Percentiles rank a stretch among this genome's conserved stretches.
phyloP scores from a whole-genome alignment of 2,888 invertebrate species.

The Eilema sororculum region DNA sequence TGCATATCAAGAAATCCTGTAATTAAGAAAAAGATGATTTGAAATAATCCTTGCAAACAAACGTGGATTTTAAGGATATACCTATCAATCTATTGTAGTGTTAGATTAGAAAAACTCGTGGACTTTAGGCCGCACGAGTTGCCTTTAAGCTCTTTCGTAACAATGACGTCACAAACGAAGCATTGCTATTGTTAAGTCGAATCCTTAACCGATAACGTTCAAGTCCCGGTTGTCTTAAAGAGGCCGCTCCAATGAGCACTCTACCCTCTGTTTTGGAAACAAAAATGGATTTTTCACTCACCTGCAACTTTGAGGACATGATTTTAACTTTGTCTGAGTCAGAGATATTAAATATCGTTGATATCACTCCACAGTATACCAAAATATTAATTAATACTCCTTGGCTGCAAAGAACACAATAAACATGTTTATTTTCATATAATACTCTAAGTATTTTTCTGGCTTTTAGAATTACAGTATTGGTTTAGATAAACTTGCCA shows the following conservation, averaged over 20 bases:
- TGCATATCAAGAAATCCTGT: slow-evolving; percentile 97
- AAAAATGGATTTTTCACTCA: slow-evolving; percentile 60
- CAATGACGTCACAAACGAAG: too few relatives aligned
- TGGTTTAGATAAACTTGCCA: not conserved
- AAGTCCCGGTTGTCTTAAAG: too few relatives aligned
- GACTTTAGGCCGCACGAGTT: too few relatives aligned
- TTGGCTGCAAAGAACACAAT: slow-evolving; percentile 89
- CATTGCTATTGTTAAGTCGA: too few relatives aligned
- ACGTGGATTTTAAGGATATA: not conserved
- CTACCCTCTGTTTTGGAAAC: not conserved
- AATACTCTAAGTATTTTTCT: not conserved
- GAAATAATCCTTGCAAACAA: not conserved
- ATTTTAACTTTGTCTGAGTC: slow-evolving; percentile 90
- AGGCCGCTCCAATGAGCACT: too few relatives aligned
- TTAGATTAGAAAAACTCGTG: too few relatives aligned
- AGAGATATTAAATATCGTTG: slow-evolving; percentile 90
- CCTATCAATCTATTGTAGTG: too few relatives aligned
- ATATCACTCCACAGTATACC: slow-evolving; percentile 94
- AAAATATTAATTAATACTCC: slow-evolving; percentile 95
- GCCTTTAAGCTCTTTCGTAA: too few relatives aligned
- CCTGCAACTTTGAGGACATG: slow-evolving; percentile 94
- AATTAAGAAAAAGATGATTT: slow-evolving; percentile 50
- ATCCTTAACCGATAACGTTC: too few relatives aligned
- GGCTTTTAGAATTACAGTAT: not conserved
- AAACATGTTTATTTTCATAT: not conserved